Percentiles rank a stretch among this genome's conserved stretches.
Evolutionary conservation across 1,140 invertebrate species (phyloP).

Genomic region (Caenorhabditis elegans): DNA sequence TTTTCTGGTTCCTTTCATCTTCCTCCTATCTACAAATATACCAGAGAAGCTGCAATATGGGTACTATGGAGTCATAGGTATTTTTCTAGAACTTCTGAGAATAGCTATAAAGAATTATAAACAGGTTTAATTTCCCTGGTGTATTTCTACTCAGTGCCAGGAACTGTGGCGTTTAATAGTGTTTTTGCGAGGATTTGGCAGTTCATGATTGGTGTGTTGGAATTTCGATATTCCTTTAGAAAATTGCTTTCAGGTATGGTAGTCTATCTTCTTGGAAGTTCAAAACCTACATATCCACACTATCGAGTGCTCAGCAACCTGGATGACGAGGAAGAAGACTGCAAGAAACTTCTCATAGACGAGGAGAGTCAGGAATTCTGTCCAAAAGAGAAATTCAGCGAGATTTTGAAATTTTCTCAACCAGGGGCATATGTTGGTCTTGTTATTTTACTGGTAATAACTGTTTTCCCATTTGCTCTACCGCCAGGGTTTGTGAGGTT

Average conservation of each 20-base stretch:
- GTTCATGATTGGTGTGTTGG: neutral
- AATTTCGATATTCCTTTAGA: neutral
- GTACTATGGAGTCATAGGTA: neutral
- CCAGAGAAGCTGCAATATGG: neutral
- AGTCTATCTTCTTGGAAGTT: neutral
- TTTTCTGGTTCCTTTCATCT: slow-evolving; percentile 21
- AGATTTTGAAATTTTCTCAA: neutral
- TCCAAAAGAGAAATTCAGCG: neutral
- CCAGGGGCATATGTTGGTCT: neutral
- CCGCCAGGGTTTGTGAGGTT: neutral
- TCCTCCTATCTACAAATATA: neutral
- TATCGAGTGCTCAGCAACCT: neutral
- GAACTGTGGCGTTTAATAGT: neutral
- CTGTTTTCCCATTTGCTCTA: neutral
- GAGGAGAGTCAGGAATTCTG: neutral
- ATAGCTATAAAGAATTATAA: neutral
- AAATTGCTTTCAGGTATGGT: neutral
- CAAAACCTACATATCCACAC: neutral
- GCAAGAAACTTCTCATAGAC: neutral
- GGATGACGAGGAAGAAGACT: neutral
- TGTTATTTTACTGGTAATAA: neutral
- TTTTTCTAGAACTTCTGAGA: too few species aligned
- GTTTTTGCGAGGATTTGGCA: slow-evolving; percentile 3
- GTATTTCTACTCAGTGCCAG: neutral
- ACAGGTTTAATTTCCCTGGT: neutral